phyloP scores from a whole-genome alignment of 2,888 invertebrate species.

The Aricia artaxerxes region DNA sequence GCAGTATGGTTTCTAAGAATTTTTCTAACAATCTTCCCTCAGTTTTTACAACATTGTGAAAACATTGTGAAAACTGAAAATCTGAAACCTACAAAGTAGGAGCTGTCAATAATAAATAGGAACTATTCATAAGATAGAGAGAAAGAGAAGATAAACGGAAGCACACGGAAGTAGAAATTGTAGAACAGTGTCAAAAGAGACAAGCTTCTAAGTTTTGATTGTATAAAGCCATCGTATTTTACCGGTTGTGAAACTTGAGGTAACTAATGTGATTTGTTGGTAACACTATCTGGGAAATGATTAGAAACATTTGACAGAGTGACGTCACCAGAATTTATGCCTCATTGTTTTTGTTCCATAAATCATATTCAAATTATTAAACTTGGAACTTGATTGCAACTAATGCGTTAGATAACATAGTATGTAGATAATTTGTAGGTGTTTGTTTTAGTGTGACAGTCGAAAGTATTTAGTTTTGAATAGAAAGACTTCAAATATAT shows the following conservation, averaged over 20 bases:
- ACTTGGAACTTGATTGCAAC: neutral
- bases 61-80: neutral
- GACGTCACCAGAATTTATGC: constrained; percentile 19
- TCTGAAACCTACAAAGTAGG: too few species aligned
- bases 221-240: neutral
- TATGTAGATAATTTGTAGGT: too few species aligned
- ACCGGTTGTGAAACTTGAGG: neutral
- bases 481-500: too few species aligned
- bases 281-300: neutral
- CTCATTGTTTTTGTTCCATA: constrained; percentile 18
- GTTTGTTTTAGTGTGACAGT: too few species aligned
- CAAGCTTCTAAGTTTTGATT: neutral
- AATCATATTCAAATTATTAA: constrained; percentile 3
- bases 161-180: neutral
- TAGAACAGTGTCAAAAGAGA: neutral
- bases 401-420: neutral
- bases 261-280: neutral
- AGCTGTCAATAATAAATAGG: too few species aligned
- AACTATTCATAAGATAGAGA: too few species aligned
- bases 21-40: neutral
- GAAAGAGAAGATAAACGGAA: too few species aligned
- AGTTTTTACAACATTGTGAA: neutral
- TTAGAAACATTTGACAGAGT: neutral
- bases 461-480: too few species aligned
- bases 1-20: neutral